phyloP scores from a whole-genome alignment of 2,113 vertebrate species.

The Amazona guildingii region DNA sequence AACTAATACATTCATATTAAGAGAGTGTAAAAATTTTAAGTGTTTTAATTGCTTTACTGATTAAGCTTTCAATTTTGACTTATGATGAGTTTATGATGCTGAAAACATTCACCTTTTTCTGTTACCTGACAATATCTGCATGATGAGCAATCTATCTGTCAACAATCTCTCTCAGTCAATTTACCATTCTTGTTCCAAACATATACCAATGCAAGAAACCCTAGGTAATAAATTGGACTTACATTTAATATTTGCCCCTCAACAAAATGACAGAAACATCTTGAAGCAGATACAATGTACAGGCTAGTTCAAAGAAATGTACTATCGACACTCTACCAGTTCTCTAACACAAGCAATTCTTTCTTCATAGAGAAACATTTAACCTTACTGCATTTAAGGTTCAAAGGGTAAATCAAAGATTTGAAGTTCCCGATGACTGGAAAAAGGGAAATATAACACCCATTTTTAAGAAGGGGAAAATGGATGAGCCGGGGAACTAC shows the following conservation, averaged over 20 bases:
- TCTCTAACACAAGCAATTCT: background rate
- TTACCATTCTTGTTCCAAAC: background rate
- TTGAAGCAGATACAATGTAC: background rate
- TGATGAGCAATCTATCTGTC: background rate
- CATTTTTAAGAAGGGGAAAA: too few relatives aligned
- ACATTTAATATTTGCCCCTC: background rate
- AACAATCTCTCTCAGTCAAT: conserved; percentile 14
- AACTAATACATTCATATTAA: background rate
- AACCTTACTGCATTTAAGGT: background rate
- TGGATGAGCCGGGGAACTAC: too few relatives aligned
- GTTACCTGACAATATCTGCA: conserved; percentile 15
- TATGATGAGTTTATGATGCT: background rate
- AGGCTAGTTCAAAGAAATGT: background rate
- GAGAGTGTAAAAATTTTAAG: background rate
- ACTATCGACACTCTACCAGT: background rate
- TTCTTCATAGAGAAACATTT: background rate
- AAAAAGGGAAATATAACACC: too few relatives aligned
- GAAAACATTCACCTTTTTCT: background rate
- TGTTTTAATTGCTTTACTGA: background rate
- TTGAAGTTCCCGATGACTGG: too few relatives aligned
- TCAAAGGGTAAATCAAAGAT: background rate
- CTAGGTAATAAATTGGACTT: background rate
- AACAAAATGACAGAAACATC: background rate
- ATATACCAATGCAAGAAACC: background rate
- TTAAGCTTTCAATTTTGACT: background rate